Conservation (phyloP, 2,888 invertebrate species). For the Trichogramma evanescens region DNA sequence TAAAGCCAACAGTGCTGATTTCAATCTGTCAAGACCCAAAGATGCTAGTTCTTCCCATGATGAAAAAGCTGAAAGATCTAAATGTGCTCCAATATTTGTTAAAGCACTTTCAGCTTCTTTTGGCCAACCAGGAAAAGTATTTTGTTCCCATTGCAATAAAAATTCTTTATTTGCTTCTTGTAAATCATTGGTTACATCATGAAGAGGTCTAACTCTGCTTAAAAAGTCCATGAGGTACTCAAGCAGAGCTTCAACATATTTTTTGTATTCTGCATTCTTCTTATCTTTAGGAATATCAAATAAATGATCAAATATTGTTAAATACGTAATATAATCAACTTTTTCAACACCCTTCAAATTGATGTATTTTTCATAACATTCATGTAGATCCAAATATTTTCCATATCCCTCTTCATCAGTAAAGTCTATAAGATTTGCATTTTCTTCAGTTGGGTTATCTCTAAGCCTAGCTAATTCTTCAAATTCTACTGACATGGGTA, state of each 20-base stretch:
- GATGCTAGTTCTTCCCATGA: slow-evolving; percentile 96
- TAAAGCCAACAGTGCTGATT: slow-evolving; percentile 93
- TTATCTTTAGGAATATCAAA: slow-evolving; percentile 90
- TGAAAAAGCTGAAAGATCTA: slow-evolving; percentile 96
- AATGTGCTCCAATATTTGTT: slow-evolving; percentile 89
- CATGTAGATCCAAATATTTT: slow-evolving; percentile 93
- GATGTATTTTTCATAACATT: slow-evolving; percentile 90
- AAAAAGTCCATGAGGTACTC: slow-evolving; percentile 82
- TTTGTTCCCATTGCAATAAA: slow-evolving; percentile 78
- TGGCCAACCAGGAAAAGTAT: slow-evolving; percentile 91
- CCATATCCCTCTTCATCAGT: slow-evolving; percentile 99
- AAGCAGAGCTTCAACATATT: slow-evolving; percentile 75
- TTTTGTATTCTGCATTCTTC: slow-evolving; percentile 79
- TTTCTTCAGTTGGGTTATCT: slow-evolving; percentile 84
- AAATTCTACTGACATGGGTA: slow-evolving; percentile 97
- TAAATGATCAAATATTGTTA: slow-evolving; percentile 89
- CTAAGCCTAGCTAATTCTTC: slow-evolving; percentile 84
- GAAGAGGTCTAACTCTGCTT: slow-evolving; percentile 75
- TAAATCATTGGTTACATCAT: slow-evolving; percentile 74
- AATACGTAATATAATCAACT: slow-evolving; percentile 92
- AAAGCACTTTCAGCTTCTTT: slow-evolving; percentile 92
- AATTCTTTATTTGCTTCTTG: slow-evolving; percentile 74
- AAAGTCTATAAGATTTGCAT: slow-evolving; percentile 84
- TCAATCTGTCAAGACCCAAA: slow-evolving; percentile 90
- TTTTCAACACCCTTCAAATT: slow-evolving; percentile 96